phyloP scores from a whole-genome alignment of 2,797 vertebrate genomes.

The Sebastes paucispinis region DNA sequence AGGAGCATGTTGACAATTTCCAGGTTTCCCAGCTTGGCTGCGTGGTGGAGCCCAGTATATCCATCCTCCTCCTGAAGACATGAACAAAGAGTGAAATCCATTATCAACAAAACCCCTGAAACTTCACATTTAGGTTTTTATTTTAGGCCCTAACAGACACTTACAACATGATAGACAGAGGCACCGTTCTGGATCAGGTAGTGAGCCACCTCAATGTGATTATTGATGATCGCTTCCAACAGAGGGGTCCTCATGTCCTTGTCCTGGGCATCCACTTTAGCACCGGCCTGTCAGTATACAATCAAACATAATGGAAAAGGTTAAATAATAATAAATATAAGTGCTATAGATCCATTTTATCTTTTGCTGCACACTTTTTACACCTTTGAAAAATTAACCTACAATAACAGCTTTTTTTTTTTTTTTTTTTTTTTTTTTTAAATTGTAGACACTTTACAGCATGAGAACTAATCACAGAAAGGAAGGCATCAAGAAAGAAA shows the following conservation, averaged over 20 bases:
- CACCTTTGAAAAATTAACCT: background rate
- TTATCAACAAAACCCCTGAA: background rate
- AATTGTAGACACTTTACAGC: background rate
- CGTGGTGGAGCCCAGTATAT: slow-evolving; percentile 94
- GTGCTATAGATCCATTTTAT: background rate
- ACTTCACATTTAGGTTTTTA: background rate
- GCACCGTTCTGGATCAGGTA: slow-evolving; percentile 89
- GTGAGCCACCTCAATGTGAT: slow-evolving; percentile 86
- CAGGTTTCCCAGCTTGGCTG: slow-evolving; percentile 90
- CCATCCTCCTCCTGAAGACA: slow-evolving; percentile 89
- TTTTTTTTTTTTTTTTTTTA: too few species aligned
- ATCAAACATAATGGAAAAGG: background rate
- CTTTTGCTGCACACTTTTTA: background rate
- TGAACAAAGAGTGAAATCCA: background rate
- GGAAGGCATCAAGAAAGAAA: background rate
- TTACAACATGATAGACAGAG: slow-evolving; percentile 88
- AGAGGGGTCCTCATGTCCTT: slow-evolving; percentile 90
- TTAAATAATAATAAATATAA: too few species aligned
- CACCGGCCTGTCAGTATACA: slow-evolving; percentile 83
- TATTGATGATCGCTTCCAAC: slow-evolving; percentile 90
- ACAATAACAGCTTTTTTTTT: background rate
- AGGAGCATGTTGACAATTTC: slow-evolving; percentile 89
- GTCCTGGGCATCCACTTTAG: slow-evolving; percentile 90
- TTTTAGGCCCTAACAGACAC: background rate
- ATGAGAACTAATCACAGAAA: background rate